A percentile compares a stretch with the other conserved stretches of the same genome.
Evolutionary conservation across 2,888 invertebrate genomes (phyloP).

Genomic region (Sinotaia quadrata): DNA sequence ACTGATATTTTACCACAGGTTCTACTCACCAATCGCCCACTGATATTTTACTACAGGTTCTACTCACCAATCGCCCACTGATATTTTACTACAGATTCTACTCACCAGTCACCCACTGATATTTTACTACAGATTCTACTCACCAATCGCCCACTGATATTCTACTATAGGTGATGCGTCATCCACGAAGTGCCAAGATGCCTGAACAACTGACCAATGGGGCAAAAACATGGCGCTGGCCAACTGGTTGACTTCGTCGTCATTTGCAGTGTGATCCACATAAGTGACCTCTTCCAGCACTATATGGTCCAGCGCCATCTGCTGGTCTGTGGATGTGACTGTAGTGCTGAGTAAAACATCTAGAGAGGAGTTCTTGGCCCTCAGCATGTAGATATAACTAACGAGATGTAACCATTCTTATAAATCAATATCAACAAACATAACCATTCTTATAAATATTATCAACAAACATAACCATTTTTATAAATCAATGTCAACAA

Average conservation of each 20-base stretch:
- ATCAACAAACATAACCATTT: background rate
- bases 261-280: background rate
- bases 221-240: conserved; percentile 28
- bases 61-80: no score
- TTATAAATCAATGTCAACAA: background rate
- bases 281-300: background rate
- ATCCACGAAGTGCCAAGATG: conserved; percentile 34
- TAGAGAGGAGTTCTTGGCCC: conserved; percentile 24
- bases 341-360: conserved; percentile 34
- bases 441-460: background rate
- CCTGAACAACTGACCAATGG: conserved; percentile 33
- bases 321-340: conserved; percentile 33
- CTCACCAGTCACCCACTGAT: background rate
- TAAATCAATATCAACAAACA: no score
- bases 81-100: background rate
- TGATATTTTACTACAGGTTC: no score
- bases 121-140: background rate
- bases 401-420: background rate
- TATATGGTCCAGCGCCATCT: conserved; percentile 16
- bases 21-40: no score
- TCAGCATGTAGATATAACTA: conserved; percentile 21
- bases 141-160: conserved; percentile 35
- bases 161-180: conserved; percentile 26
- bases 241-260: background rate
- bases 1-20: no score